phyloP scores from a whole-genome alignment of 2,888 invertebrate genomes.

The Scelioninae gen. 1 region DNA sequence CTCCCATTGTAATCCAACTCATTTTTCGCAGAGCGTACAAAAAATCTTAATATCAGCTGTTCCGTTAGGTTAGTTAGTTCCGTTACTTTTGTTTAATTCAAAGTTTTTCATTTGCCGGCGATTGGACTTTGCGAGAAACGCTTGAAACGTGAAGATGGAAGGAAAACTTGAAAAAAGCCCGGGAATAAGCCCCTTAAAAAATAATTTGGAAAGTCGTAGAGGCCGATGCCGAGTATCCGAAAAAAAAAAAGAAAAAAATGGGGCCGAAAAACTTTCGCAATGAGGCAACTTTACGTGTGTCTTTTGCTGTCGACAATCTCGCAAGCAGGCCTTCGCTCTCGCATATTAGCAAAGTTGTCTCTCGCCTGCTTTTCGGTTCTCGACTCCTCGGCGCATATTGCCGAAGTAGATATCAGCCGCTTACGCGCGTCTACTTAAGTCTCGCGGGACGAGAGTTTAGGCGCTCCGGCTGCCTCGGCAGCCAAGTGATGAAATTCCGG shows the following conservation, averaged over 20 bases:
- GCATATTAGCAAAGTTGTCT: constrained; percentile 84
- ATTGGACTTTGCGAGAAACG: no score
- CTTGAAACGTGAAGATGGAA: constrained; percentile 59
- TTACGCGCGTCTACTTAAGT: constrained; percentile 67
- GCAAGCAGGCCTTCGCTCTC: constrained; percentile 74
- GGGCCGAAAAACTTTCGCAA: constrained; percentile 74
- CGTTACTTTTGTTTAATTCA: constrained; percentile 18
- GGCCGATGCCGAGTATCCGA: constrained; percentile 47
- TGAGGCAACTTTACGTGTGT: constrained; percentile 84
- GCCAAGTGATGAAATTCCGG: constrained; percentile 65
- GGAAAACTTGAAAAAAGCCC: constrained; percentile 62
- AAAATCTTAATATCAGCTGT: constrained; percentile 33
- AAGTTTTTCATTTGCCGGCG: constrained; percentile 55
- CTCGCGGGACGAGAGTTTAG: constrained; percentile 65
- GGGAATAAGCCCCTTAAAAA: constrained; percentile 77
- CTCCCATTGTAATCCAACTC: background rate
- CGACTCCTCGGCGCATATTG: constrained; percentile 69
- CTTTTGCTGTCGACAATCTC: constrained; percentile 80
- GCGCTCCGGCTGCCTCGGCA: constrained; percentile 28
- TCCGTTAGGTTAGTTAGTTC: no score
- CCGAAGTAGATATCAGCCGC: constrained; percentile 70
- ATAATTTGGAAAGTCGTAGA: constrained; percentile 80
- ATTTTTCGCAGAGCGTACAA: no score
- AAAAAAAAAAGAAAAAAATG: constrained; percentile 52
- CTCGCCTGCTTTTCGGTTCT: constrained; percentile 69